Evolutionary conservation across 2,113 vertebrate species (phyloP), one percentile per base, ranked within the genome.

Genomic region (Neodon shergylaensis): DNA sequence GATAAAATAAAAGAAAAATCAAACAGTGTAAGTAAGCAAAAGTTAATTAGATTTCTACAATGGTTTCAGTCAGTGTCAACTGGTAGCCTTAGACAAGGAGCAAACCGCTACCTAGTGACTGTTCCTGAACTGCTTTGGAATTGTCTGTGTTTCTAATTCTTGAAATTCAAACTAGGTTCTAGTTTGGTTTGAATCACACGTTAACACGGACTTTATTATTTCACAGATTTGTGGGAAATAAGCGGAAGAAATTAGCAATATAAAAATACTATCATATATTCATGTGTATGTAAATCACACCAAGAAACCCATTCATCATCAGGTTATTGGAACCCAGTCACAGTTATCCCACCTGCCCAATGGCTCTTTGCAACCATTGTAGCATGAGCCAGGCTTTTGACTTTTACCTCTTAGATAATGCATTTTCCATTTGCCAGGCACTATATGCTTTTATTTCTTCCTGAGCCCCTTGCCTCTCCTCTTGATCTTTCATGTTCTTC

Each of bases 1-100:
- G 89, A 92, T 47, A 94, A 83, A 97, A 94, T 91, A 92, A 97
- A 96, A 96, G 58, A 82, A 92, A 93, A 79, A 36, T n/a, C 61
- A 96, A 97, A 94, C 87, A 91, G 66, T 88, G 89, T 90, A 97
- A 97, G 47, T 94, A 95, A 95, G 86, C 78, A 97, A 94, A 95
- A 87, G 16, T 87, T 94, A 95, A 94, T 97, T 96, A 85, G 84
- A 66, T 90, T 93, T 90, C 61, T 61, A 81, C 81, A 47, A 73
- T 88, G 52, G 90, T 96, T 96, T 96, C 91, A 88, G 31, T 96
- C 79, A 95, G 19, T 78, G 87, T 89, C 93, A 85, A 39, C 91
- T 95, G 95, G 88, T 90, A 94, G 24, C 52, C 13, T 84, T 73
- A 87, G 65, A n/a, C 47, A 76, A 33, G 81, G 61, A 92, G 21